Percentiles rank a stretch among this genome's conserved stretches.
Evolutionary conservation across 2,113 vertebrate genomes (phyloP).

Genomic region (Orientallactaga bullata): DNA sequence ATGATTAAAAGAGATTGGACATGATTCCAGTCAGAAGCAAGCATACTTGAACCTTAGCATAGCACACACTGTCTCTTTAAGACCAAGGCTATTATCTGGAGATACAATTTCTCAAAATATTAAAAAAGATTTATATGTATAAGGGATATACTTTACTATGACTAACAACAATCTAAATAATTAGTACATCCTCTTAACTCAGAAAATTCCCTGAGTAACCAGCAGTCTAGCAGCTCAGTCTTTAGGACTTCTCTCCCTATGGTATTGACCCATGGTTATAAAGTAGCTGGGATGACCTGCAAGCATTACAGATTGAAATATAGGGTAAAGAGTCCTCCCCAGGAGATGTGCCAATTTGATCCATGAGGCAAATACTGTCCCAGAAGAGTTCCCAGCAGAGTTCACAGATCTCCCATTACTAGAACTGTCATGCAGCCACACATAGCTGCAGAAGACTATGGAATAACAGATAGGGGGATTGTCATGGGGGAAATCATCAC

Average conservation of each 20-base stretch:
- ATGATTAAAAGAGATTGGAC: not conserved
- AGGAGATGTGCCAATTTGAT: not conserved
- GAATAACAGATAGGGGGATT: not conserved
- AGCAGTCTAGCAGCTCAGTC: not conserved
- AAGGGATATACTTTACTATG: not conserved
- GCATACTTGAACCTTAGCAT: not conserved
- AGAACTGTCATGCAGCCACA: not conserved
- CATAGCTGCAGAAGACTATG: not conserved
- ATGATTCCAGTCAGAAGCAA: slow-evolving; percentile 15
- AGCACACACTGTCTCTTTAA: not conserved
- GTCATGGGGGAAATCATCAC: not conserved
- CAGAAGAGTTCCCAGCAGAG: not conserved
- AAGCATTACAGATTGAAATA: not conserved
- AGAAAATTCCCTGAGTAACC: not conserved
- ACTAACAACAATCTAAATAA: not conserved
- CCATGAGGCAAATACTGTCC: not conserved
- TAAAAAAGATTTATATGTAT: not conserved
- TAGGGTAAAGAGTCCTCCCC: not conserved
- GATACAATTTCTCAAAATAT: not conserved
- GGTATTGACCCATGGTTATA: not conserved
- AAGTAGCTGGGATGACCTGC: not conserved
- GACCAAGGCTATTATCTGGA: not conserved
- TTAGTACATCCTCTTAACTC: not conserved
- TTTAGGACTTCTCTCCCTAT: not conserved
- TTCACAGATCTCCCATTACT: not conserved